Evolutionary conservation across 1,140 invertebrate species (phyloP), one percentile per base, ranked within the genome.

Genomic region (Solenopsis invicta): DNA sequence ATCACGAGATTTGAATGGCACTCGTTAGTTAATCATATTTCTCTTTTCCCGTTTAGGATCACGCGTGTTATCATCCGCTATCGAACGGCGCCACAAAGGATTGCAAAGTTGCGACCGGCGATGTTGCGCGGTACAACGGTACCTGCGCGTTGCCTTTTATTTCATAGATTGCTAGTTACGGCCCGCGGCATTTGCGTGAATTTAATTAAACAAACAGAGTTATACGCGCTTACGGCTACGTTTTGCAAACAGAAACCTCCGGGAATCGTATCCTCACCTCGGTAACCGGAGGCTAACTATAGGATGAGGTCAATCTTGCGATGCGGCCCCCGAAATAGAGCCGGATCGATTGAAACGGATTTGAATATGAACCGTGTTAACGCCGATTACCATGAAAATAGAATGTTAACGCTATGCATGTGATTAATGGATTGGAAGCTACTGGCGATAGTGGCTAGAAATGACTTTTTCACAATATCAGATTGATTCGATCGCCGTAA

Each of bases 271-370:
- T 54, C 62, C 61, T 82, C 87, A 75, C 29, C 62, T 61, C 77
- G 76, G 85, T 59, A 82, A 87, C 84, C 85, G 64, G 29, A 29
- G 48, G 82, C 88, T 86, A 89, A 89, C 87, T 89, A 89, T 89
- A 89, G 87, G 52, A 61, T 76, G 34, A 48, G 75, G 87, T 86
- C 81, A 80, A 89, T 89, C 87, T 88, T 52, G 66, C 66, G 59
- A 72, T 86, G 37, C 41, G 18, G 67, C 48, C 52, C 66, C 64
- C 62, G 76, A 82, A 89, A 90, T 88, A 89, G 88, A 81, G 66
- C 52, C 75, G 34, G 76, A 90, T 89, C 89, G 89, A 82, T 88
- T 59, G 48, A 54, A 81, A 59, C 80, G 54, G 69, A 86, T 88
- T 88, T 81, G 87, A 88, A 88, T 89, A 67, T 72, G 88, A 74